These are phyloP conservation scores for Hyles lineata DNA, from an alignment of 2,888 invertebrate genomes.

Conservation along the genomic window DNA sequence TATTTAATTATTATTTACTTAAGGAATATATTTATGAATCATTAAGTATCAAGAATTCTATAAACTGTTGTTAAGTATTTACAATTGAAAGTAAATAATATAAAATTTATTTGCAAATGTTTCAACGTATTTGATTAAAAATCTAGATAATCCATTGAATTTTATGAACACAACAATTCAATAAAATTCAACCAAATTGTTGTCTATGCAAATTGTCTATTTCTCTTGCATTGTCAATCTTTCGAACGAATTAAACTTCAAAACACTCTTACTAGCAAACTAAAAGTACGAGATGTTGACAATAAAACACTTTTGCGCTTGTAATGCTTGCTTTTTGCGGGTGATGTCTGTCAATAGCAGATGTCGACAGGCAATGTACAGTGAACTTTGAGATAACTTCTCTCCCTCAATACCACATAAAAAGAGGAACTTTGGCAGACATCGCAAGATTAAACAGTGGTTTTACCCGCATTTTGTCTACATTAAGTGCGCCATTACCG, in stretches of 20 bases:
- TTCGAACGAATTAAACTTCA: not conserved
- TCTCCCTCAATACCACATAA: not conserved
- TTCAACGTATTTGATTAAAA: not conserved
- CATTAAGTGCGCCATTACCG: not conserved
- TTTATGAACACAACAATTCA: not conserved
- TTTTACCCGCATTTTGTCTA: not conserved
- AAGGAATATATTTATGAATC: too few species aligned
- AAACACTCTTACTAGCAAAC: not conserved
- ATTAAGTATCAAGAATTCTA: too few species aligned
- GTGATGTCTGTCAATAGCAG: not conserved
- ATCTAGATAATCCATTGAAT: not conserved
- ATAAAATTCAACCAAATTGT: not conserved
- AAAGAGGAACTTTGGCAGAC: not conserved
- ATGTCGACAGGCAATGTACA: slow-evolving; percentile 1
- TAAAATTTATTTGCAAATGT: not conserved
- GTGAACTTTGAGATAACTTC: slow-evolving; percentile 14
- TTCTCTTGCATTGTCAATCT: not conserved
- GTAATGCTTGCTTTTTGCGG: not conserved
- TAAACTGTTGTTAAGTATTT: too few species aligned
- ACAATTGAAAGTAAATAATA: not conserved
- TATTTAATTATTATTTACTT: too few species aligned
- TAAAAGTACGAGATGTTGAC: not conserved
- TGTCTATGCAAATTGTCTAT: slow-evolving; percentile 1
- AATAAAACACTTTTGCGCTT: slow-evolving; percentile 1
- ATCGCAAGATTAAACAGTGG: slow-evolving; percentile 3